Conservation (phyloP, 1,140 invertebrate genomes). For the Dendrolimus punctatus region DNA sequence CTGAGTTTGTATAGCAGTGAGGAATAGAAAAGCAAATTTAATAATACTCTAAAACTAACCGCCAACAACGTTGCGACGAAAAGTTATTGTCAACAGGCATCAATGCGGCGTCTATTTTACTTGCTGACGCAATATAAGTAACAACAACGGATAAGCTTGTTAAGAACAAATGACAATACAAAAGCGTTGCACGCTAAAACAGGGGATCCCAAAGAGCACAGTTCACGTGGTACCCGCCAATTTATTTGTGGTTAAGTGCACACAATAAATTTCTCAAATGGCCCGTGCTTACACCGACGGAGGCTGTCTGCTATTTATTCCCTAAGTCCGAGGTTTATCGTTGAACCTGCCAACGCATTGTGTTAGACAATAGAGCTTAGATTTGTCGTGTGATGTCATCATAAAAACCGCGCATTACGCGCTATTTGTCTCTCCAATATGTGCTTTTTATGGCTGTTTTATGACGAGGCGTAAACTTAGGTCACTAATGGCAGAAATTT, state of each 20-base stretch:
- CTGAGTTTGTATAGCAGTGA: too few species aligned
- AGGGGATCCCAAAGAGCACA: slow-evolving; percentile 32
- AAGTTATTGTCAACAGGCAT: neutral
- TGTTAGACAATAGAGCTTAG: slow-evolving; percentile 35
- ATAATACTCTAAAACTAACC: too few species aligned
- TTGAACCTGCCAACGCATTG: slow-evolving; percentile 34
- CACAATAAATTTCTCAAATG: slow-evolving; percentile 66
- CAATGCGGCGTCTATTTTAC: neutral
- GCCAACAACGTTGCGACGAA: too few species aligned
- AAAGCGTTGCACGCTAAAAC: slow-evolving; percentile 15
- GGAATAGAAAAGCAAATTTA: too few species aligned
- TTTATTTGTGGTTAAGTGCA: slow-evolving; percentile 68
- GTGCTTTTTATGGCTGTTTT: slow-evolving; percentile 20
- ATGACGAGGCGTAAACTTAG: slow-evolving; percentile 18
- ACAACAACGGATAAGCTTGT: slow-evolving; percentile 10
- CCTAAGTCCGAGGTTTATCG: slow-evolving; percentile 53
- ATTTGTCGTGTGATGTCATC: slow-evolving; percentile 36
- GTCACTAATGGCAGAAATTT: slow-evolving; percentile 7
- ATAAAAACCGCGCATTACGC: slow-evolving; percentile 28
- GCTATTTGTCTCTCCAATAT: slow-evolving; percentile 24
- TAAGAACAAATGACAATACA: slow-evolving; percentile 14
- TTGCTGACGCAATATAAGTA: neutral
- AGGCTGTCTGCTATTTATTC: slow-evolving; percentile 60
- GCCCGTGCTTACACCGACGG: slow-evolving; percentile 52
- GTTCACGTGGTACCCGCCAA: slow-evolving; percentile 49